These are phyloP conservation scores for Gari tellinella DNA, from an alignment of 2,888 invertebrate genomes.

Conservation along the genomic window DNA sequence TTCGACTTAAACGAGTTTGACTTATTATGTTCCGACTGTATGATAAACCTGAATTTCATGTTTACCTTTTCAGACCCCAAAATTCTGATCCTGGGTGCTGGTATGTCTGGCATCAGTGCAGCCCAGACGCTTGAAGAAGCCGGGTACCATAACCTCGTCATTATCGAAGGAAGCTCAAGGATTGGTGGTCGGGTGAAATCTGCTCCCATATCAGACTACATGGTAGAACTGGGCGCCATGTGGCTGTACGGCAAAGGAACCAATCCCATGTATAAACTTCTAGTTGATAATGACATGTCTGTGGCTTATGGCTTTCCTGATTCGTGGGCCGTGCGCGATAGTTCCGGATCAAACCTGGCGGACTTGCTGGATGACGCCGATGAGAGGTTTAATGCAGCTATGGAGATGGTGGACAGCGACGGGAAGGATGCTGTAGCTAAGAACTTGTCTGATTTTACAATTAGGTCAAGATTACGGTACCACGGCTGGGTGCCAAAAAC, in stretches of 20 bases:
- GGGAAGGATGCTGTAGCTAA: neutral
- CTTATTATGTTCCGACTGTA: too few relatives aligned
- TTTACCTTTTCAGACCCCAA: slow-evolving; percentile 20
- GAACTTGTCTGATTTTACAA: slow-evolving; percentile 14
- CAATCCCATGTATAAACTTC: slow-evolving; percentile 39
- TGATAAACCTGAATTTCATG: too few relatives aligned
- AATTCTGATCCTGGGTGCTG: slow-evolving; percentile 40
- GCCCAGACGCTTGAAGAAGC: slow-evolving; percentile 49
- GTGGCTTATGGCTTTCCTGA: neutral
- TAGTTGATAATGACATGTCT: slow-evolving; percentile 13
- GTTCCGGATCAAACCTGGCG: slow-evolving; percentile 19
- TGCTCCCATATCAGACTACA: slow-evolving; percentile 22
- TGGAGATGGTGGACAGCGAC: neutral
- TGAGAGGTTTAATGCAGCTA: neutral
- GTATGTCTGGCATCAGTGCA: slow-evolving; percentile 49
- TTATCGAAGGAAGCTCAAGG: slow-evolving; percentile 41
- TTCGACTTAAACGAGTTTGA: too few relatives aligned
- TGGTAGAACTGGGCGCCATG: slow-evolving; percentile 47
- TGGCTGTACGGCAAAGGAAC: slow-evolving; percentile 43
- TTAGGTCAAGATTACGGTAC: slow-evolving; percentile 14
- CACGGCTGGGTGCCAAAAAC: slow-evolving; percentile 28
- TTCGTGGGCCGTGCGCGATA: slow-evolving; percentile 18
- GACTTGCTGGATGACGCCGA: slow-evolving; percentile 28
- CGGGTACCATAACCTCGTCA: slow-evolving; percentile 43
- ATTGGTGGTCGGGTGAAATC: slow-evolving; percentile 48